A percentile compares a stretch with the other conserved stretches of the same genome.
These are phyloP conservation scores for Phytoseiulus persimilis DNA, from an alignment of 2,888 invertebrate species.

Conservation along the genomic window DNA sequence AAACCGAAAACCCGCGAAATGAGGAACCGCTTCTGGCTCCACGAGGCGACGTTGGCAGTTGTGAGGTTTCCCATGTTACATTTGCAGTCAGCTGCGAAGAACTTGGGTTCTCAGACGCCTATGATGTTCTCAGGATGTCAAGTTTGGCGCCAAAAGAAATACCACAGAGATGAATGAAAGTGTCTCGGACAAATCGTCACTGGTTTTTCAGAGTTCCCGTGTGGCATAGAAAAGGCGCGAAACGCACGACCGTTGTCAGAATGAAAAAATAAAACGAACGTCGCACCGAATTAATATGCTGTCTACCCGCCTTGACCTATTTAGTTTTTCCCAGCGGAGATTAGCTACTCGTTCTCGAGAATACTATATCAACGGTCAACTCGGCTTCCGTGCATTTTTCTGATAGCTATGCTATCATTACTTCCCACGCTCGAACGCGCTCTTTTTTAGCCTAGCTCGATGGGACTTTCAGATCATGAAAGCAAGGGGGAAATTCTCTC, in stretches of 20 bases:
- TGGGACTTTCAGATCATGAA: no score
- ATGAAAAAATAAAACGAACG: not conserved
- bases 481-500: no score
- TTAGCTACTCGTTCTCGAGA: not conserved
- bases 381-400: no score
- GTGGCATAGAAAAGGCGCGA: not conserved
- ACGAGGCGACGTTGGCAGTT: not conserved
- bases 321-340: conserved; percentile 5
- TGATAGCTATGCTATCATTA: no score
- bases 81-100: not conserved
- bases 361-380: not conserved
- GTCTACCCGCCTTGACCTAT: not conserved
- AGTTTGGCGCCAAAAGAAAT: conserved; percentile 34
- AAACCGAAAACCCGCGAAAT: no score
- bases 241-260: not conserved
- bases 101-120: not conserved
- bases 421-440: no score
- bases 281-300: not conserved
- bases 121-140: conserved; percentile 29
- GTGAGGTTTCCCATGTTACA: not conserved
- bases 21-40: no score
- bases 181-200: not conserved
- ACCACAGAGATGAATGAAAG: conserved; percentile 24
- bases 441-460: no score
- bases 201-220: not conserved